Evolutionary conservation across 2,888 invertebrate genomes (phyloP).

Genomic region (Harpalus rubripes): DNA sequence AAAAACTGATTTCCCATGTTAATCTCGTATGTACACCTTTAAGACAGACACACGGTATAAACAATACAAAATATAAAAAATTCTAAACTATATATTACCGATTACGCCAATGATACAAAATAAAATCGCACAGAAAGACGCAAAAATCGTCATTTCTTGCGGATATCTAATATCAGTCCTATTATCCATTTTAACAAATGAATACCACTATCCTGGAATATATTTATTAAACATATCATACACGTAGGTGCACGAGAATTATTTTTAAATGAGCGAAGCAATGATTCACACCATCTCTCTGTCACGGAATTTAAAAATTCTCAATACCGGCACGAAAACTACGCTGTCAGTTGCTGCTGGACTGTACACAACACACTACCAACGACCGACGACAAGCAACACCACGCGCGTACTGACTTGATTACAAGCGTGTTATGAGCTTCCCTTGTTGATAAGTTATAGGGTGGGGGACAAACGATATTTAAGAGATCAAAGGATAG

Average conservation of each 20-base stretch:
- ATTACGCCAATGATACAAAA: conserved; percentile 89
- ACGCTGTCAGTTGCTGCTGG: neutral
- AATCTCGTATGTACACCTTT: no score
- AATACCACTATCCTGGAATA: conserved; percentile 2
- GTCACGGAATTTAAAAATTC: conserved; percentile 15
- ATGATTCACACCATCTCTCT: conserved; percentile 29
- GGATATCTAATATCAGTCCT: conserved; percentile 79
- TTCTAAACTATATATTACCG: conserved; percentile 80
- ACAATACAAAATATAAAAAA: neutral
- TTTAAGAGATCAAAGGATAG: neutral
- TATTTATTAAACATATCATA: neutral
- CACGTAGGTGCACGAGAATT: conserved; percentile 13
- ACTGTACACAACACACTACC: neutral
- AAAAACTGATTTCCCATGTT: no score
- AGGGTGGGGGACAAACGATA: conserved; percentile 10
- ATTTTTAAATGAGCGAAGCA: conserved; percentile 7
- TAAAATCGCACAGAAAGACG: conserved; percentile 88
- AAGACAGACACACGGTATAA: no score
- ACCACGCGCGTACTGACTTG: conserved; percentile 12
- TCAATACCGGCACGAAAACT: conserved; percentile 21
- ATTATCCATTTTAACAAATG: conserved; percentile 46
- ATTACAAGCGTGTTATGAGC: conserved; percentile 15
- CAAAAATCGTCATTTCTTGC: conserved; percentile 86
- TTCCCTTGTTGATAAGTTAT: conserved; percentile 14
- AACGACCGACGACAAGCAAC: neutral